These are phyloP conservation scores for Catharus bicknelli DNA, from an alignment of 2,113 vertebrate species.

Conservation along the genomic window DNA sequence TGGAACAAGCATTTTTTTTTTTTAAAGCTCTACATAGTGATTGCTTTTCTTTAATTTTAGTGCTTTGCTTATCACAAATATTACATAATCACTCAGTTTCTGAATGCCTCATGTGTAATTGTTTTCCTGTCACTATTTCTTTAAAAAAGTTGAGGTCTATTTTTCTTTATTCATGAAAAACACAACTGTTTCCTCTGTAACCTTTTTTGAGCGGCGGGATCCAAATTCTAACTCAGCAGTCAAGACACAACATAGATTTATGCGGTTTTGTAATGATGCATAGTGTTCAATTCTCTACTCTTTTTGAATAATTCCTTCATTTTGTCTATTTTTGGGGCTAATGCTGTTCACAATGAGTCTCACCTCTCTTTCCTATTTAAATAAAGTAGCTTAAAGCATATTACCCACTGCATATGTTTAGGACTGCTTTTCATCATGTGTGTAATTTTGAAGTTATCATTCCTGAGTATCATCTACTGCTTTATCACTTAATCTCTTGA, in stretches of 20 bases:
- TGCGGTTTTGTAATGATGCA: not conserved
- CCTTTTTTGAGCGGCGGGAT: not conserved
- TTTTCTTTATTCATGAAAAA: not conserved
- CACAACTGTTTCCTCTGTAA: not conserved
- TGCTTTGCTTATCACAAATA: not conserved
- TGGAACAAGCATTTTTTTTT: not conserved
- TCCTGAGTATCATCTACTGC: not conserved
- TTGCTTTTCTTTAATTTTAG: not conserved
- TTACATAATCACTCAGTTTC: accelerated
- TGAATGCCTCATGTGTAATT: not conserved
- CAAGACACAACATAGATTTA: not conserved
- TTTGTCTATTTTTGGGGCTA: not conserved
- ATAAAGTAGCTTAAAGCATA: not conserved
- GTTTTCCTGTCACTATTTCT: not conserved
- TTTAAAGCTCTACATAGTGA: not conserved
- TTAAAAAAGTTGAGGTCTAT: not conserved
- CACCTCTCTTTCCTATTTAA: not conserved
- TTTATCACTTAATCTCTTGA: not conserved
- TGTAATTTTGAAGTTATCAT: not conserved
- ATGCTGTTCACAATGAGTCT: not conserved
- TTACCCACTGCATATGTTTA: not conserved
- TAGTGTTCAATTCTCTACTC: not conserved
- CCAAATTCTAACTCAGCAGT: not conserved
- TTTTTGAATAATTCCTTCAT: not conserved
- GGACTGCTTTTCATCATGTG: not conserved